phyloP scores from a whole-genome alignment of 2,888 invertebrate genomes.

The Athalia circularis region DNA sequence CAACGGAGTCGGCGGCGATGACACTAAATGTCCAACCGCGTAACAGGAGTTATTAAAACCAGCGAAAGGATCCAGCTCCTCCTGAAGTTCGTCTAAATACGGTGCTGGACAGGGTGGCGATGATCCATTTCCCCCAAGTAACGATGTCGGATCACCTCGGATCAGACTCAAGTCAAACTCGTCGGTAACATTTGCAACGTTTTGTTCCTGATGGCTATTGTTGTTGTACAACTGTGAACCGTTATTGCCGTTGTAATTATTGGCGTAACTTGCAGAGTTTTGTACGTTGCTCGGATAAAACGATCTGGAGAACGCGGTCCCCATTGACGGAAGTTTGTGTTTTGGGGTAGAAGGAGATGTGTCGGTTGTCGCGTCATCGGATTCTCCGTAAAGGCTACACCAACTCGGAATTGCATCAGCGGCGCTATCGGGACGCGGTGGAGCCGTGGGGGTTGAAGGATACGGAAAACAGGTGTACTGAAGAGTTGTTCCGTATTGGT shows the following conservation, averaged over 20 bases:
- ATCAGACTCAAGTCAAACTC: conserved; percentile 70
- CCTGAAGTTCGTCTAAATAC: conserved; percentile 57
- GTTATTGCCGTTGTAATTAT: conserved; percentile 51
- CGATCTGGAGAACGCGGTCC: conserved; percentile 64
- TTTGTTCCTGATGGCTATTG: conserved; percentile 30
- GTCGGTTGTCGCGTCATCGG: conserved; percentile 48
- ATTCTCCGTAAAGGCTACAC: conserved; percentile 58
- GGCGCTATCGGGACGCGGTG: conserved; percentile 62
- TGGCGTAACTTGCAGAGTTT: conserved; percentile 48
- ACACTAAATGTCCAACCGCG: conserved; percentile 68
- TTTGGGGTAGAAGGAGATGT: conserved; percentile 20
- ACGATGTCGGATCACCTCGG: conserved; percentile 68
- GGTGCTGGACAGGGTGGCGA: conserved; percentile 54
- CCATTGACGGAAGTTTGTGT: conserved; percentile 63
- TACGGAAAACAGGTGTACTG: conserved; percentile 59
- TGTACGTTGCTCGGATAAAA: conserved; percentile 64
- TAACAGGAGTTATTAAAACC: conserved; percentile 56
- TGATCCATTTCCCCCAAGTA: conserved; percentile 52
- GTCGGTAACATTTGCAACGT: conserved; percentile 55
- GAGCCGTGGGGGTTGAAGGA: conserved; percentile 45
- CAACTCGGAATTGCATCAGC: conserved; percentile 64
- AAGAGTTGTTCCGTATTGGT: conserved; percentile 61
- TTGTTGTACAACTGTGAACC: conserved; percentile 45
- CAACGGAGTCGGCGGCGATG: conserved; percentile 48
- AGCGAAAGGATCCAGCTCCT: conserved; percentile 53